Percentiles rank a stretch among this genome's conserved stretches.
phyloP scores from a whole-genome alignment of 2,888 invertebrate genomes.

The Eristalis tenax region DNA sequence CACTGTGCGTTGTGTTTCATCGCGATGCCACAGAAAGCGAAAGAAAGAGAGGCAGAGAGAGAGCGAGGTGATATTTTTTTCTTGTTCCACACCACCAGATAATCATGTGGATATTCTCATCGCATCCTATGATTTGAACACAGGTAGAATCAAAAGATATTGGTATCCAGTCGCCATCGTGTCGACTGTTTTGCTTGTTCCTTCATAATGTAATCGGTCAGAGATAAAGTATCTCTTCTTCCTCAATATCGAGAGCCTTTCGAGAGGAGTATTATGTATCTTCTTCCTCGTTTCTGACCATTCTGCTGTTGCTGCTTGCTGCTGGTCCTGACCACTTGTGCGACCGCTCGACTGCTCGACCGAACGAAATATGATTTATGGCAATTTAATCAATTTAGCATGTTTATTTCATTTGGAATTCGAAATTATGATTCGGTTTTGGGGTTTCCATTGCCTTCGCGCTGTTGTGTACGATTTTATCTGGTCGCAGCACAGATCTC shows the following conservation, averaged over 20 bases:
- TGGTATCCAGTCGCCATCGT: constrained; percentile 52
- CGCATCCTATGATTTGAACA: constrained; percentile 40
- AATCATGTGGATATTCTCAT: constrained; percentile 41
- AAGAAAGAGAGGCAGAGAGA: constrained; percentile 20
- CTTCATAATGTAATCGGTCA: constrained; percentile 57
- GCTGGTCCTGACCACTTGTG: constrained; percentile 5
- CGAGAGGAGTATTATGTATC: constrained; percentile 16
- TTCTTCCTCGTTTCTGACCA: constrained; percentile 14
- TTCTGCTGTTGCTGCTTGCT: not conserved
- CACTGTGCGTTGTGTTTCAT: constrained; percentile 60
- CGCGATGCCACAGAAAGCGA: constrained; percentile 13
- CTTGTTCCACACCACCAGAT: constrained; percentile 43
- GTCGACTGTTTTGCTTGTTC: constrained; percentile 64
- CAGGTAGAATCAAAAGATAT: constrained; percentile 44
- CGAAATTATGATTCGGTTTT: constrained; percentile 65
- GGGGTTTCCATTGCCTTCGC: constrained; percentile 59
- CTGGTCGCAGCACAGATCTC: constrained; percentile 57
- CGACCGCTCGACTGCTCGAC: constrained; percentile 14
- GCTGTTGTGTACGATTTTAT: constrained; percentile 57
- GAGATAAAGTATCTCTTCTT: constrained; percentile 67
- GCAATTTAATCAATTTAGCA: constrained; percentile 80
- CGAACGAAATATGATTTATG: constrained; percentile 78
- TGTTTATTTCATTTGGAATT: constrained; percentile 74
- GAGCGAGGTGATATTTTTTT: constrained; percentile 24
- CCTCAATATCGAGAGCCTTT: constrained; percentile 50